Percentiles rank a stretch among this genome's conserved stretches.
Evolutionary conservation across 2,113 vertebrate species (phyloP).

Genomic region (Emydocephalus ijimae): DNA sequence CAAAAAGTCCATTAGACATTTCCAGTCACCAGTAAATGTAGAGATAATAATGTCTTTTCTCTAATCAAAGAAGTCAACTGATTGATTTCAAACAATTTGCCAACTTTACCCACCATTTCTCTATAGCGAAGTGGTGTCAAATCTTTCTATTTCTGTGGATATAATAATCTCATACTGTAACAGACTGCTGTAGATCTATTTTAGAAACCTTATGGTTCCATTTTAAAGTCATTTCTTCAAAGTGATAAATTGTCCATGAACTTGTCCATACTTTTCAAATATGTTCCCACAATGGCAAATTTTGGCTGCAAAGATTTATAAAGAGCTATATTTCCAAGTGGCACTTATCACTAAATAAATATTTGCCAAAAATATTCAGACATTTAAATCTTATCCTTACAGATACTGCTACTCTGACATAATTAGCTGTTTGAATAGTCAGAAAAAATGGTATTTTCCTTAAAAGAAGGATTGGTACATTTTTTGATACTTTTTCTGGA

Average conservation of each 20-base stretch:
- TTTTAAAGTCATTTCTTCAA: neutral
- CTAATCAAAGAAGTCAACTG: too few relatives aligned
- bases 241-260: neutral
- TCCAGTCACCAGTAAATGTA: too few relatives aligned
- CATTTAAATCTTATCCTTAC: neutral
- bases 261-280: neutral
- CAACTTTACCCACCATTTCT: too few relatives aligned
- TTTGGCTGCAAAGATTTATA: neutral
- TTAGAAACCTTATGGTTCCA: neutral
- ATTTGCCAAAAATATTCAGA: neutral
- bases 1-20: too few relatives aligned
- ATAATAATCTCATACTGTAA: too few relatives aligned
- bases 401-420: conserved; percentile 27
- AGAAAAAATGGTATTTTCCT: neutral
- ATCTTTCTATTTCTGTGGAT: too few relatives aligned
- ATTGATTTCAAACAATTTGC: too few relatives aligned
- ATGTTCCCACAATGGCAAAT: neutral
- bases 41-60: too few relatives aligned
- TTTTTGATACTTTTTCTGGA: neutral
- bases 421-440: conserved; percentile 1
- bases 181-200: neutral
- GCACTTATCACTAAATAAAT: neutral
- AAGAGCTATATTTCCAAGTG: neutral
- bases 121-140: too few relatives aligned
- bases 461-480: neutral